These are phyloP conservation scores for Syrphus vitripennis DNA, from an alignment of 2,888 invertebrate genomes.

Conservation along the genomic window DNA sequence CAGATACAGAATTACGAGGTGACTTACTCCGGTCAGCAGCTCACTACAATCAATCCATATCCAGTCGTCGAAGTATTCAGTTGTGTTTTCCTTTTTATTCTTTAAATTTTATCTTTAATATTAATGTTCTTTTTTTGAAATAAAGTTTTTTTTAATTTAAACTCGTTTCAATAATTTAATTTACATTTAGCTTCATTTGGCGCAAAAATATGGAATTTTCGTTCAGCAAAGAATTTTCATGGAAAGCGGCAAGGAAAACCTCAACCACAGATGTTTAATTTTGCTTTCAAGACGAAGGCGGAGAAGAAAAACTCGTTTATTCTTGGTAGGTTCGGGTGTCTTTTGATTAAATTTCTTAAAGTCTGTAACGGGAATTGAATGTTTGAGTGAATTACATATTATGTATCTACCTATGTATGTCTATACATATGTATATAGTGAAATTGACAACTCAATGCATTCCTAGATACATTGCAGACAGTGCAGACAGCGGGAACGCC, in stretches of 20 bases:
- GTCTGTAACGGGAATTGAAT: constrained; percentile 19
- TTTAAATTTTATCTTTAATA: too few species aligned
- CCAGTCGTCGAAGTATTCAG: too few species aligned
- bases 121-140: too few species aligned
- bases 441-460: constrained; percentile 30
- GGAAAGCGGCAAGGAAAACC: constrained; percentile 21
- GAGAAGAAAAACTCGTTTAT: constrained; percentile 2
- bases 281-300: background rate
- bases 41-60: too few species aligned
- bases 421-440: background rate
- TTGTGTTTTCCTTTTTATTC: too few species aligned
- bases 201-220: constrained; percentile 51
- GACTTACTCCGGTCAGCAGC: too few species aligned
- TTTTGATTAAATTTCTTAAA: constrained; percentile 36
- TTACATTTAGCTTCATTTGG: constrained; percentile 45
- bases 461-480: background rate
- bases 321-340: constrained; percentile 12
- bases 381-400: too few species aligned
- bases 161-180: too few species aligned
- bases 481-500: background rate
- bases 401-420: too few species aligned
- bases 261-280: constrained; percentile 37
- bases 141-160: too few species aligned
- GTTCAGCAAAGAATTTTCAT: constrained; percentile 20
- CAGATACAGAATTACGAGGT: too few species aligned